Percentiles rank a stretch among this genome's conserved stretches.
These are phyloP conservation scores for Drosophila paramelanica DNA, from an alignment of 2,888 invertebrate genomes.

Conservation along the genomic window DNA sequence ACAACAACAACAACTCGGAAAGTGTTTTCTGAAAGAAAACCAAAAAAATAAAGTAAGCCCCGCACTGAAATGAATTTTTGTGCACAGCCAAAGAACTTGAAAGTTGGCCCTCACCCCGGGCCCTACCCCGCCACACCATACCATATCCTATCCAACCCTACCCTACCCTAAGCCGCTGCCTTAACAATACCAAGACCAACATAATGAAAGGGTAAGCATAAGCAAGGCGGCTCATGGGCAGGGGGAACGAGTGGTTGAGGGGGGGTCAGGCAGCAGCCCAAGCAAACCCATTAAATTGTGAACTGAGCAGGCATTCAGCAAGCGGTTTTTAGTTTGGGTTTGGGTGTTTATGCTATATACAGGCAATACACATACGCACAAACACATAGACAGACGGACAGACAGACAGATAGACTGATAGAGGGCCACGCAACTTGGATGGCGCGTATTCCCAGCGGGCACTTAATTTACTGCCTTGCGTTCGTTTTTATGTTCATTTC, in stretches of 20 bases:
- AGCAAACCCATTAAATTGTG: slow-evolving; percentile 58
- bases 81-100: slow-evolving; percentile 56
- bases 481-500: slow-evolving; percentile 62
- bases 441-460: slow-evolving; percentile 73
- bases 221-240: slow-evolving; percentile 19
- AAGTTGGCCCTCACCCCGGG: slow-evolving; percentile 32
- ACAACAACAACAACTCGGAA: slow-evolving; percentile 29
- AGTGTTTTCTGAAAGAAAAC: slow-evolving; percentile 46
- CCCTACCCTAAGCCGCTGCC: slow-evolving; percentile 11
- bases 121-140: background rate
- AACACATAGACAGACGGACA: slow-evolving; percentile 5
- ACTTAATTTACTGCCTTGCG: slow-evolving; percentile 74
- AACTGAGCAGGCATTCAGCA: slow-evolving; percentile 30
- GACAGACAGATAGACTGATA: slow-evolving; percentile 15
- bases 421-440: slow-evolving; percentile 36
- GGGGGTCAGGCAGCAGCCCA: slow-evolving; percentile 18
- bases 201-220: slow-evolving; percentile 73
- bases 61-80: slow-evolving; percentile 65
- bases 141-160: background rate
- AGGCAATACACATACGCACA: slow-evolving; percentile 18
- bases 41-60: slow-evolving; percentile 35
- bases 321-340: slow-evolving; percentile 38
- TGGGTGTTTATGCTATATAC: slow-evolving; percentile 8
- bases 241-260: background rate
- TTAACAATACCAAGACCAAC: slow-evolving; percentile 36